Conservation (phyloP, 2,888 invertebrate genomes). For the Margaritifera margaritifera region DNA sequence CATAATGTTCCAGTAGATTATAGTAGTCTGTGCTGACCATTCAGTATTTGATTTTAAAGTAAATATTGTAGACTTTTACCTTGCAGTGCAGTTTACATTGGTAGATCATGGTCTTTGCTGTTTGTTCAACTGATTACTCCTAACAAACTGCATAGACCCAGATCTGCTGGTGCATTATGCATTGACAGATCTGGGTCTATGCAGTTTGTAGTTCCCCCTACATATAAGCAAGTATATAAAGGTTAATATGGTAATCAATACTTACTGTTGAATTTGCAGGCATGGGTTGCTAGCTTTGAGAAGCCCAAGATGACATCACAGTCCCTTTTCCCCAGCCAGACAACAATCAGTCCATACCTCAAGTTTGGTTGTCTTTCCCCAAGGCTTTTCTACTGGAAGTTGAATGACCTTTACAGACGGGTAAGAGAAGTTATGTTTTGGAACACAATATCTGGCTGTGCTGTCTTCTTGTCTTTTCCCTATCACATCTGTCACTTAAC, state of each 20-base stretch:
- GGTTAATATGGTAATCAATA: no score
- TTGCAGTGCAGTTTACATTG: neutral
- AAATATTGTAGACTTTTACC: neutral
- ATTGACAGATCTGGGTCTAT: no score
- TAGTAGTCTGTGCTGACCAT: no score
- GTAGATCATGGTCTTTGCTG: no score
- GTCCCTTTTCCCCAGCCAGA: slow-evolving; percentile 86
- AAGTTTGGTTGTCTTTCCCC: slow-evolving; percentile 90
- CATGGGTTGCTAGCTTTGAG: slow-evolving; percentile 92
- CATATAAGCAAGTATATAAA: no score
- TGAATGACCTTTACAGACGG: slow-evolving; percentile 80
- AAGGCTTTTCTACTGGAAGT: slow-evolving; percentile 86
- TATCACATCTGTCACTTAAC: no score
- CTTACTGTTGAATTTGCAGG: slow-evolving; percentile 73
- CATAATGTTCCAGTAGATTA: no score
- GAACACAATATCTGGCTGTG: neutral
- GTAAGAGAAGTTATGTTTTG: slow-evolving; percentile 62
- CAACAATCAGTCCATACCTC: slow-evolving; percentile 88
- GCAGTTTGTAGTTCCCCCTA: no score
- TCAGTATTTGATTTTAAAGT: neutral
- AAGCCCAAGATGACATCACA: slow-evolving; percentile 92
- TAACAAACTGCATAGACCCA: no score
- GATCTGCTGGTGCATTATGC: no score
- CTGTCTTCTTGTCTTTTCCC: neutral
- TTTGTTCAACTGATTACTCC: no score